A percentile compares a stretch with the other conserved stretches of the same genome.
These are phyloP conservation scores for Cryptophagus acutangulus DNA, from an alignment of 2,888 invertebrate genomes.

Conservation along the genomic window DNA sequence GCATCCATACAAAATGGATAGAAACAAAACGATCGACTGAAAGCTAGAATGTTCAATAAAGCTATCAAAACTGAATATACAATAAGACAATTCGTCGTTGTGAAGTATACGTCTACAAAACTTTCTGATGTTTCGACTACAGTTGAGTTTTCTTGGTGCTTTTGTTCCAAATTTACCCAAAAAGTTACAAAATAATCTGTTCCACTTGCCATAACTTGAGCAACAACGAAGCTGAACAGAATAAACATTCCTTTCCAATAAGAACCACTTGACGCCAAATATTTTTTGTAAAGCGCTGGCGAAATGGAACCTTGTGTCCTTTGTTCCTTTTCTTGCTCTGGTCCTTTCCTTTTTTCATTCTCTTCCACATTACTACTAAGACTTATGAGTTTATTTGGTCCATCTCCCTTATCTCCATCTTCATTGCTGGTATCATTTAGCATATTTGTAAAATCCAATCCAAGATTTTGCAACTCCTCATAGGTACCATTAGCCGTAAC, in stretches of 20 bases:
- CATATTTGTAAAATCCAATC: slow-evolving; percentile 64
- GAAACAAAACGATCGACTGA: slow-evolving; percentile 53
- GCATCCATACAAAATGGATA: slow-evolving; percentile 52
- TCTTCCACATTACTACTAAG: slow-evolving; percentile 9
- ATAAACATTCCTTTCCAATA: too few relatives aligned
- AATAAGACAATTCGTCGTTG: slow-evolving; percentile 40
- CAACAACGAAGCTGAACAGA: slow-evolving; percentile 61
- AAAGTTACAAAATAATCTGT: slow-evolving; percentile 75
- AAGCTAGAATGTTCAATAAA: slow-evolving; percentile 44
- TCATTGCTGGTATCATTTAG: slow-evolving; percentile 33
- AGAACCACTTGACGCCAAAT: slow-evolving; percentile 69
- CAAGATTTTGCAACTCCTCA: slow-evolving; percentile 63
- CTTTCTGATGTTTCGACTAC: too few relatives aligned
- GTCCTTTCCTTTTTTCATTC: slow-evolving; percentile 31
- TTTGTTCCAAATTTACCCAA: slow-evolving; percentile 49
- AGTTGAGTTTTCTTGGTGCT: slow-evolving; percentile 6
- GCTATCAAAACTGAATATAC: slow-evolving; percentile 32
- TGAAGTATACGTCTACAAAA: background rate
- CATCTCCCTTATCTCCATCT: slow-evolving; percentile 18
- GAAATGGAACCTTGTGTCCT: slow-evolving; percentile 55
- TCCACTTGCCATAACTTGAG: slow-evolving; percentile 67
- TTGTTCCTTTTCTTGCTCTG: slow-evolving; percentile 52
- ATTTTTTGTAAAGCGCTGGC: slow-evolving; percentile 58
- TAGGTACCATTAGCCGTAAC: slow-evolving; percentile 62
- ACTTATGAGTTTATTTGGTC: slow-evolving; percentile 3